These are phyloP conservation scores for Cyrtodaria siliqua DNA, from an alignment of 2,888 invertebrate genomes.

Conservation along the genomic window DNA sequence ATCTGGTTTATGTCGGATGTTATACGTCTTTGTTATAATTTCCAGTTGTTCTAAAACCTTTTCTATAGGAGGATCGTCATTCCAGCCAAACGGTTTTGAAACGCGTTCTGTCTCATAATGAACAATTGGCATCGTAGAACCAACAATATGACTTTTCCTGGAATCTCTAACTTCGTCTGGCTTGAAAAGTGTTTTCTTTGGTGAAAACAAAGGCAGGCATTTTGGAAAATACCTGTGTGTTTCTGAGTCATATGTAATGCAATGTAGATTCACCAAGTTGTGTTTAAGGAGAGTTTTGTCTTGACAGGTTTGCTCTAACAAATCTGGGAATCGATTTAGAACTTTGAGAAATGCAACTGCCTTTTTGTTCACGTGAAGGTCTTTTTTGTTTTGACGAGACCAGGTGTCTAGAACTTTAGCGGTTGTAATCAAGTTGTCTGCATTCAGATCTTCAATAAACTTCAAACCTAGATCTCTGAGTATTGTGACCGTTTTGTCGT, in stretches of 20 bases:
- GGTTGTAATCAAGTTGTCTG: conserved; percentile 18
- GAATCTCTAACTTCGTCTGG: conserved; percentile 2
- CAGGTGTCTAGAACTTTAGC: conserved; percentile 17
- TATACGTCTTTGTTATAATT: conserved; percentile 32
- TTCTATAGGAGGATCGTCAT: conserved; percentile 16
- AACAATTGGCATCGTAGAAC: background rate
- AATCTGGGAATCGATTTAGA: background rate
- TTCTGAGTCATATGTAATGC: background rate
- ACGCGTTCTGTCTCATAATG: background rate
- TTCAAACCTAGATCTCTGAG: conserved; percentile 15
- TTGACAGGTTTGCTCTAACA: background rate
- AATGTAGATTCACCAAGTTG: background rate
- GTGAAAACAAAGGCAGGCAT: conserved; percentile 14
- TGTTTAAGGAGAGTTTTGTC: background rate
- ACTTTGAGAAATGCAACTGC: conserved; percentile 17
- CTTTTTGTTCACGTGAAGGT: background rate
- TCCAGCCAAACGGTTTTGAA: conserved; percentile 26
- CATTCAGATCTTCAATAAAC: conserved; percentile 4
- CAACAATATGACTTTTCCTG: conserved; percentile 16
- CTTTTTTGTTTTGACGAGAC: background rate
- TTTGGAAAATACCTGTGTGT: conserved; percentile 8
- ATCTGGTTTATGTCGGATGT: conserved; percentile 29
- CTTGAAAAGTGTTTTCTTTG: background rate
- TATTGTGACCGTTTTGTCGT: background rate
- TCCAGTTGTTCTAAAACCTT: conserved; percentile 46